These are phyloP conservation scores for Spea multiplicata DNA, from an alignment of 2,113 vertebrate genomes.

Conservation along the genomic window DNA sequence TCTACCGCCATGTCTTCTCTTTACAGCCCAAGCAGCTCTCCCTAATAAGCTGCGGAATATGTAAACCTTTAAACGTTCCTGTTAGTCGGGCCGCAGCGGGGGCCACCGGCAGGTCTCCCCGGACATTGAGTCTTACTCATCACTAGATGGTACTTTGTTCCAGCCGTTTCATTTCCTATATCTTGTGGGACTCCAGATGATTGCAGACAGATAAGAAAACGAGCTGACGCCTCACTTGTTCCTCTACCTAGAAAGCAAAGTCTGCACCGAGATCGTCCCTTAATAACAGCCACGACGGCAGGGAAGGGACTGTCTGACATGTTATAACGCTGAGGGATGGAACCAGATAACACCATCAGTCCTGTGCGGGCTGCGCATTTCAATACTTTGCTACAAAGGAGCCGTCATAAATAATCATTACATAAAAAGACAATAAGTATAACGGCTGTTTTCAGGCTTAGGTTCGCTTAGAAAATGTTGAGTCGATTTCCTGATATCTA, in stretches of 20 bases:
- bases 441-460: no score
- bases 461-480: no score
- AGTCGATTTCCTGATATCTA: no score
- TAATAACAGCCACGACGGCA: not conserved
- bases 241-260: slow-evolving; percentile 13
- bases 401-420: no score
- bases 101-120: not conserved
- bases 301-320: not conserved
- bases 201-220: slow-evolving; percentile 51
- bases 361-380: no score
- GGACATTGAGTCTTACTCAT: slow-evolving; percentile 45
- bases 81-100: not conserved
- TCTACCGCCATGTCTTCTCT: not conserved
- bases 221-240: slow-evolving; percentile 43
- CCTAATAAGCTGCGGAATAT: not conserved
- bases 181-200: slow-evolving; percentile 47
- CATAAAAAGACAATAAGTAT: no score
- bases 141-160: slow-evolving; percentile 20
- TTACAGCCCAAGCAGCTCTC: slow-evolving; percentile 7
- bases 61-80: not conserved
- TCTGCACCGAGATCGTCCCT: slow-evolving; percentile 44
- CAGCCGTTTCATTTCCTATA: slow-evolving; percentile 56
- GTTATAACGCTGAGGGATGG: slow-evolving; percentile 11
- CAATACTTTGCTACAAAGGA: no score
- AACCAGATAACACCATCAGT: not conserved